Percentiles rank a stretch among this genome's conserved stretches.
These are phyloP conservation scores for Aporophyla nigra DNA, from an alignment of 2,888 invertebrate species.

Conservation along the genomic window DNA sequence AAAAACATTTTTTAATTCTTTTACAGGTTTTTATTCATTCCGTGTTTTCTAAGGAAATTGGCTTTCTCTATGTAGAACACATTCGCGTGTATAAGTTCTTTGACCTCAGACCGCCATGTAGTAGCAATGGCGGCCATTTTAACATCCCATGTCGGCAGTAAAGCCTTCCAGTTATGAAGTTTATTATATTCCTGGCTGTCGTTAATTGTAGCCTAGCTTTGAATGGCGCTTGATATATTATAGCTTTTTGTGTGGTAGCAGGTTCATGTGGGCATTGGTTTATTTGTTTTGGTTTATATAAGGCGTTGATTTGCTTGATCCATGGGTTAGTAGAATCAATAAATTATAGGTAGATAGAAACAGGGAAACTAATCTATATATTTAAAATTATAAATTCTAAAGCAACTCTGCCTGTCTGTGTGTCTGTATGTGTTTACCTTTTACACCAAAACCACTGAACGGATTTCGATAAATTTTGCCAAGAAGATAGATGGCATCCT, in stretches of 20 bases:
- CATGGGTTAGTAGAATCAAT: not conserved
- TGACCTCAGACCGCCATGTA: slow-evolving; percentile 40
- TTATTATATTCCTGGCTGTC: slow-evolving; percentile 63
- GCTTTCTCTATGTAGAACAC: not conserved
- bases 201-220: slow-evolving; percentile 43
- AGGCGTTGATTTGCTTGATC: not conserved
- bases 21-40: not conserved
- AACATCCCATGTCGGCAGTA: slow-evolving; percentile 62
- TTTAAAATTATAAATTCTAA: too few relatives aligned
- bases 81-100: slow-evolving; percentile 42
- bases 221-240: slow-evolving; percentile 40
- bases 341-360: not conserved
- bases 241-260: slow-evolving; percentile 24
- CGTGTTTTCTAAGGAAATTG: slow-evolving; percentile 4
- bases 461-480: too few relatives aligned
- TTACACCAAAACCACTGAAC: too few relatives aligned
- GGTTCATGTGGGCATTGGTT: slow-evolving; percentile 1
- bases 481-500: too few relatives aligned
- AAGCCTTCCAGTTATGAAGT: slow-evolving; percentile 69
- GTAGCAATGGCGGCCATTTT: slow-evolving; percentile 35
- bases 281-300: not conserved
- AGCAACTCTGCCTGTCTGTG: too few relatives aligned
- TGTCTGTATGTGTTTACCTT: too few relatives aligned
- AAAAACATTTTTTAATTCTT: not conserved
- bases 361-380: not conserved